Conservation (phyloP, 2,113 vertebrate genomes). For the Paratilapia polleni region DNA sequence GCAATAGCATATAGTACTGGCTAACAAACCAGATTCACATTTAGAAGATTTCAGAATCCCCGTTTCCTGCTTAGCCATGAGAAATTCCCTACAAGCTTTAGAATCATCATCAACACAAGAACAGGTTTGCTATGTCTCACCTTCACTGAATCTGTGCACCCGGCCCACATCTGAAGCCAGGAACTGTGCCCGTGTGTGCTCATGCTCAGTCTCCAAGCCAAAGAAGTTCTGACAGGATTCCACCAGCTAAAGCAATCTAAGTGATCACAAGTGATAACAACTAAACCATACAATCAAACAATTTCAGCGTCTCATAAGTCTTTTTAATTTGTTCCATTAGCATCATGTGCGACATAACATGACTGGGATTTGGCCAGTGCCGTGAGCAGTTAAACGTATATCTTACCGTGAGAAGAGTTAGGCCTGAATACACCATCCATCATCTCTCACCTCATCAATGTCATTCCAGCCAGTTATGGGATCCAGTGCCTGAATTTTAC, state of each 20-base stretch:
- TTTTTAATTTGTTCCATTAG: conserved; percentile 24
- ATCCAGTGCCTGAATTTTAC: conserved; percentile 48
- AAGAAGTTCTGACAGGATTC: conserved; percentile 9
- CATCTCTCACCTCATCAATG: conserved; percentile 63
- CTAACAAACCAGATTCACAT: not conserved
- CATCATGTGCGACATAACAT: not conserved
- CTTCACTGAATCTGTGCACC: conserved; percentile 52
- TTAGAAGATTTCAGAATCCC: conserved; percentile 16
- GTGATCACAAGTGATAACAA: conserved; percentile 18
- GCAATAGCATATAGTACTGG: not conserved
- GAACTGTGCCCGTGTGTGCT: conserved; percentile 21
- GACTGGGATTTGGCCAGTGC: conserved; percentile 5
- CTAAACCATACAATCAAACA: conserved; percentile 16
- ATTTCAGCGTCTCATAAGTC: conserved; percentile 34
- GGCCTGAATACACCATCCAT: conserved; percentile 35
- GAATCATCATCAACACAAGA: conserved; percentile 60
- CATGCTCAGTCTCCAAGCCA: conserved; percentile 30
- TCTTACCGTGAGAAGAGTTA: conserved; percentile 42
- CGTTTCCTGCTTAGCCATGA: conserved; percentile 64
- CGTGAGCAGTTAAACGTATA: not conserved
- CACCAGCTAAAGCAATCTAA: not conserved
- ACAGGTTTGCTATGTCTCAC: conserved; percentile 71
- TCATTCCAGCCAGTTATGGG: conserved; percentile 56
- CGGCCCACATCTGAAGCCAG: conserved; percentile 34
- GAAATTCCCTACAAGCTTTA: conserved; percentile 73